Evolutionary conservation across 2,797 vertebrate species (phyloP).

Genomic region (Hoplostethus mediterraneus): DNA sequence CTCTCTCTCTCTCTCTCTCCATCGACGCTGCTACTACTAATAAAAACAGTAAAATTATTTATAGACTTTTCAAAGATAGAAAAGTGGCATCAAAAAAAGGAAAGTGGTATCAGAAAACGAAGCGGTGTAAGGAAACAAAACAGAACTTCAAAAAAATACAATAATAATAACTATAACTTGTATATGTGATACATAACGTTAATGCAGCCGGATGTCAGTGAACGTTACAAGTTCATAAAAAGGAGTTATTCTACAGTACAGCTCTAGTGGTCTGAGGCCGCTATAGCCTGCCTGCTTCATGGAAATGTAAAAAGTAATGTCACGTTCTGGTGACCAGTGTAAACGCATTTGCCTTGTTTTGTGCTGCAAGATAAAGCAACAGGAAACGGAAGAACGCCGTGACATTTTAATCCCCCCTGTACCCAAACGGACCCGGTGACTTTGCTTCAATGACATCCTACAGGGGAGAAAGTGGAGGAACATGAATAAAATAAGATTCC

Average conservation of each 20-base stretch:
- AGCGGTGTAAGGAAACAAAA: no score
- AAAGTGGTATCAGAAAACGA: no score
- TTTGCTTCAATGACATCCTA: conserved; percentile 52
- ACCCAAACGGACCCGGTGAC: conserved; percentile 27
- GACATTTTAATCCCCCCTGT: background rate
- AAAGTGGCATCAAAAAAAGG: no score
- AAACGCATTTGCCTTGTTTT: conserved; percentile 22
- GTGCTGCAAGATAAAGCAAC: conserved; percentile 21
- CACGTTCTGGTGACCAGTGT: background rate
- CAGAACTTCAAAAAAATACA: no score
- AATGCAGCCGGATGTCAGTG: no score
- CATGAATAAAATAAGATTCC: conserved; percentile 64
- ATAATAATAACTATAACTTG: no score
- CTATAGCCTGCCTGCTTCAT: background rate
- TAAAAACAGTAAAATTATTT: no score
- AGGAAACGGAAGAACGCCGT: conserved; percentile 19
- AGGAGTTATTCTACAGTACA: no score
- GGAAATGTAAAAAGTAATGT: conserved; percentile 14
- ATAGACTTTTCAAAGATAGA: background rate
- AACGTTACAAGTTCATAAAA: no score
- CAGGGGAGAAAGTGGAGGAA: conserved; percentile 27
- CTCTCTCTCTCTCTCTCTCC: background rate
- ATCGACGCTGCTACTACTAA: background rate
- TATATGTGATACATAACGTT: no score
- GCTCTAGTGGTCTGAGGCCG: no score